Evolutionary conservation across 2,113 vertebrate species (phyloP).

Genomic region (Hydrochoerus hydrochaeris): DNA sequence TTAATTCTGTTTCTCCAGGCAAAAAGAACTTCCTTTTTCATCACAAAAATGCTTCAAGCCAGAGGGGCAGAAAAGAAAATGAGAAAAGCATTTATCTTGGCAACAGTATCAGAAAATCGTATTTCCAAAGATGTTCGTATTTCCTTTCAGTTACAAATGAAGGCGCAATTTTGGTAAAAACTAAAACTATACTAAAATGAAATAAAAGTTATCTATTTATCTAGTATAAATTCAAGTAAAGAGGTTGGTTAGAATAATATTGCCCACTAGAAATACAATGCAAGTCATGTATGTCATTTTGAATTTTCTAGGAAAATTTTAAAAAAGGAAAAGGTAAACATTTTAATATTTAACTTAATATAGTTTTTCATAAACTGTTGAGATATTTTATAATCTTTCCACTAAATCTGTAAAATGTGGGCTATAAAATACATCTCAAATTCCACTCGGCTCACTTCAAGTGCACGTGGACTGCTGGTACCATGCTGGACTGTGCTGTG

Average conservation of each 20-base stretch:
- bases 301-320: background rate
- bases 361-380: slow-evolving; percentile 1
- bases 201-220: slow-evolving; percentile 15
- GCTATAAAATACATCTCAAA: background rate
- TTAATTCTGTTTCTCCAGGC: background rate
- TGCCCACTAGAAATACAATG: background rate
- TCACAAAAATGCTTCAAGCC: background rate
- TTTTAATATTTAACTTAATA: background rate
- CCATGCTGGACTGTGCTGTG: background rate
- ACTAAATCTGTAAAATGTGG: background rate
- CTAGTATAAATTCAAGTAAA: slow-evolving; percentile 27
- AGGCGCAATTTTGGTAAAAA: slow-evolving; percentile 12
- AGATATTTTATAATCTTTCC: background rate
- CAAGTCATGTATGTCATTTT: background rate
- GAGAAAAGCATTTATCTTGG: slow-evolving; percentile 54
- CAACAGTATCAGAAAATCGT: slow-evolving; percentile 42
- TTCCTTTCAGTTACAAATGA: slow-evolving; percentile 15
- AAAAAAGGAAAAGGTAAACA: background rate
- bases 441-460: background rate
- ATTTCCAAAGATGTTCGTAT: slow-evolving; percentile 31
- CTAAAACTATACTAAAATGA: background rate
- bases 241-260: background rate
- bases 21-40: background rate
- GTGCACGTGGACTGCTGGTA: background rate
- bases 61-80: slow-evolving; percentile 23